phyloP scores from a whole-genome alignment of 2,113 vertebrate genomes.

The Sander vitreus region DNA sequence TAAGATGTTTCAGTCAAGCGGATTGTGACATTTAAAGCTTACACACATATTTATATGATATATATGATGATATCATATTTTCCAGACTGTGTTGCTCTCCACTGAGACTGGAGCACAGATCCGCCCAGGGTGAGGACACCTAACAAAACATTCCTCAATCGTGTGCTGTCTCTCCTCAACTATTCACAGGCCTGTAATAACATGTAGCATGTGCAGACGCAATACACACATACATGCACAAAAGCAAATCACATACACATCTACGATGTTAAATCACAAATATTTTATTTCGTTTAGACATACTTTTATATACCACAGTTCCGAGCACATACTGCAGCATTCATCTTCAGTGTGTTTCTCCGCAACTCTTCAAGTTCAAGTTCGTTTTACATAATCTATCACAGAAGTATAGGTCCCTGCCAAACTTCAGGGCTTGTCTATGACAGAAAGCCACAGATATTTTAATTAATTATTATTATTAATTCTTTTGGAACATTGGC shows the following conservation, averaged over 20 bases:
- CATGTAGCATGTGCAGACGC: conserved; percentile 26
- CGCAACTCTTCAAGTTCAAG: conserved; percentile 10
- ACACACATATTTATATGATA: background rate
- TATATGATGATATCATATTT: no score
- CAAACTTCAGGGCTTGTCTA: background rate
- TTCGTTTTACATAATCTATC: conserved; percentile 5
- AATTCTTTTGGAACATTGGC: background rate
- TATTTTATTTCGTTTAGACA: background rate
- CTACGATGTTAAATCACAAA: background rate
- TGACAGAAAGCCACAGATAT: background rate
- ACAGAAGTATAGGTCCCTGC: background rate
- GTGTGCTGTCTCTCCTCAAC: conserved; percentile 52
- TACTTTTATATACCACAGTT: background rate
- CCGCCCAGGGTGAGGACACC: conserved; percentile 54
- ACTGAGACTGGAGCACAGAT: conserved; percentile 2
- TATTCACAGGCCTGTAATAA: conserved; percentile 54
- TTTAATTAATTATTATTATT: no score
- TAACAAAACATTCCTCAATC: conserved; percentile 54
- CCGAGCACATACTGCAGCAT: background rate
- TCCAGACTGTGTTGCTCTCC: background rate
- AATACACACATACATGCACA: background rate
- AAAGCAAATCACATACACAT: background rate
- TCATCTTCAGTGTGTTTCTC: background rate
- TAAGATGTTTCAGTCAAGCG: background rate
- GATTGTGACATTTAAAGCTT: no score